Conservation (phyloP, 2,888 invertebrate genomes). For the Sipunculus nudus region DNA sequence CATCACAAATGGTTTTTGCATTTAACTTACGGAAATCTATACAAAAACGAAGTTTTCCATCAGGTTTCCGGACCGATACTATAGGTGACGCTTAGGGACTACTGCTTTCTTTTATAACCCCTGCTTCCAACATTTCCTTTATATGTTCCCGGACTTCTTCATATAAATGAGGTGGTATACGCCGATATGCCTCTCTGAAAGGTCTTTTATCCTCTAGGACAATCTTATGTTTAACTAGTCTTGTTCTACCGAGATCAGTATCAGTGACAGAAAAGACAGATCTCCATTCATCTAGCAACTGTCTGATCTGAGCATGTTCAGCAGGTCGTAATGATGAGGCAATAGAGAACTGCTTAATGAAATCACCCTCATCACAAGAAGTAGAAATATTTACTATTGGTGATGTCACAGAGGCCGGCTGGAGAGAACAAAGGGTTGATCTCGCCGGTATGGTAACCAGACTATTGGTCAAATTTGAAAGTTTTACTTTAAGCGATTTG, state of each 20-base stretch:
- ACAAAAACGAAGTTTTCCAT: neutral
- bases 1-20: neutral
- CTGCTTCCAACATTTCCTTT: neutral
- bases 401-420: no score
- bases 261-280: no score
- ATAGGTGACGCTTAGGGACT: neutral
- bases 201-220: neutral
- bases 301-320: no score
- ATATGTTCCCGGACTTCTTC: neutral
- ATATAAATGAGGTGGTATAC: neutral
- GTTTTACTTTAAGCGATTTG: no score
- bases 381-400: no score
- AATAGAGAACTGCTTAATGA: no score
- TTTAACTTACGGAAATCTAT: constrained; percentile 4
- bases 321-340: no score
- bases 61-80: constrained; percentile 2
- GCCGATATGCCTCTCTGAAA: neutral
- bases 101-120: neutral
- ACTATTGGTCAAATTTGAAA: no score
- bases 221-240: neutral
- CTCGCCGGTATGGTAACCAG: no score
- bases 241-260: neutral
- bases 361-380: no score
- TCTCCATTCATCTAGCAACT: no score
- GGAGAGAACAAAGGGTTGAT: no score